These are phyloP conservation scores for Drosophila koepferae DNA, from an alignment of 2,888 invertebrate species.

Conservation along the genomic window DNA sequence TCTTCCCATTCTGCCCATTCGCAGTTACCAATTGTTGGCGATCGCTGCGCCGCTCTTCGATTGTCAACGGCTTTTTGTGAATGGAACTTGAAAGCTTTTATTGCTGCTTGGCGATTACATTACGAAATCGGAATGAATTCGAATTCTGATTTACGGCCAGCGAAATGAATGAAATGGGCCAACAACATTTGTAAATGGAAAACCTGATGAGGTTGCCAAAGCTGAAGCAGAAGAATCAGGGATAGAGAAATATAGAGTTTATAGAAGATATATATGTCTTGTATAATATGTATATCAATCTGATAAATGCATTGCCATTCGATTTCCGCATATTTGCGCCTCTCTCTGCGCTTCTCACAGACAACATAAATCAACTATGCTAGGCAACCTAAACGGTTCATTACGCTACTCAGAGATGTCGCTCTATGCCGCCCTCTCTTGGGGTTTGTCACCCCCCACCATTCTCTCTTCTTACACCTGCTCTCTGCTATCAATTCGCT, in stretches of 20 bases:
- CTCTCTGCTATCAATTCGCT: not conserved
- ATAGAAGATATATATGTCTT: not conserved
- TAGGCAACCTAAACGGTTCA: not conserved
- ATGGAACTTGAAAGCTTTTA: constrained; percentile 52
- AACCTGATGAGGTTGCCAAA: not conserved
- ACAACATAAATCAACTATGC: not conserved
- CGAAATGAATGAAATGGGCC: constrained; percentile 39
- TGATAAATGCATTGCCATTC: not conserved
- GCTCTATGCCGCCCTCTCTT: not conserved
- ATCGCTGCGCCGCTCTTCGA: constrained; percentile 13
- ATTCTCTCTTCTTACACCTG: not conserved
- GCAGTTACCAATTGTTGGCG: constrained; percentile 23
- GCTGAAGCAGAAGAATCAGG: not conserved
- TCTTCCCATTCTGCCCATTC: constrained; percentile 3
- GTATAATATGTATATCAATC: not conserved
- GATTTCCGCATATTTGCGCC: constrained; percentile 10
- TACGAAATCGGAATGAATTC: constrained; percentile 38
- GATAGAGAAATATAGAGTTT: not conserved
- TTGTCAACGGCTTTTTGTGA: constrained; percentile 62
- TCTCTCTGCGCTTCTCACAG: constrained; percentile 1
- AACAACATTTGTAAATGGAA: not conserved
- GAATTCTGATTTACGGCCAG: constrained; percentile 24
- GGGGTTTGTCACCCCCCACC: not conserved
- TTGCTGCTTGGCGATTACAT: constrained; percentile 47
- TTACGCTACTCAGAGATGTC: not conserved